Base-by-base conservation (phyloP, 2,797 vertebrate genomes). In the Chromobotia macracanthus region DNA sequence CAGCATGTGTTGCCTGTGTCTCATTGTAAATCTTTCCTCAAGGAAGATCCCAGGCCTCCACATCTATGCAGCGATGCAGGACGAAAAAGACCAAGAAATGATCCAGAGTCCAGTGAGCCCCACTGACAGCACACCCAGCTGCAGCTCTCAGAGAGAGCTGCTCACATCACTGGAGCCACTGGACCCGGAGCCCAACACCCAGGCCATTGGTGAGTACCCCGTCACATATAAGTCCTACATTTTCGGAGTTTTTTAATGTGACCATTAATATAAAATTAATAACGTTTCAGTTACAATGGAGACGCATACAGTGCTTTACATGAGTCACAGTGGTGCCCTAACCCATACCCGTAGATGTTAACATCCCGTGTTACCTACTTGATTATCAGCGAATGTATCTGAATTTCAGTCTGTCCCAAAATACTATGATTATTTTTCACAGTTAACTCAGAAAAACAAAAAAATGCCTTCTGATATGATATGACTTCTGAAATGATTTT, bases 11-110 rank as follows among this genome's bases (percentile, higher is more conserved):
- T 87, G 82, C 89, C 82, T 81, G 11, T 88, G 88, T 90, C 95
- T 96, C 95, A 95, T 96, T 95, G 90, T 98, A 95, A 95, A 95
- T 97, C 90, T 99, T 98, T 96, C 93, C 92, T 94, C 93, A 94
- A 99, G 97, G 97, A 98, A 99, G 95, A 99, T 99, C 94, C 97
- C 97, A 95, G 96, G 97, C 93, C 94, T 98, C 97, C 97, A 97
- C 96, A 95, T 98, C 95, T 99, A 99, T 98, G 96, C 97, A 95
- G 96, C 98, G 95, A 98, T 99, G 97, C 97, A 98, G 95, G 97
- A 98, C 95, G 97, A 99, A 95, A 99, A 98, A 97, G 97, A 98
- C 91, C 97, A 96, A 96, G 97, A 98, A 95, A 95, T 97, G 96
- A 95, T 95, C 82, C 82, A 75, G 93, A 97, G 95, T 96, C 97